Evolutionary conservation across 2,797 vertebrate species (phyloP), one percentile per base, ranked within the genome.

Genomic region (Syndactyla subalaris): DNA sequence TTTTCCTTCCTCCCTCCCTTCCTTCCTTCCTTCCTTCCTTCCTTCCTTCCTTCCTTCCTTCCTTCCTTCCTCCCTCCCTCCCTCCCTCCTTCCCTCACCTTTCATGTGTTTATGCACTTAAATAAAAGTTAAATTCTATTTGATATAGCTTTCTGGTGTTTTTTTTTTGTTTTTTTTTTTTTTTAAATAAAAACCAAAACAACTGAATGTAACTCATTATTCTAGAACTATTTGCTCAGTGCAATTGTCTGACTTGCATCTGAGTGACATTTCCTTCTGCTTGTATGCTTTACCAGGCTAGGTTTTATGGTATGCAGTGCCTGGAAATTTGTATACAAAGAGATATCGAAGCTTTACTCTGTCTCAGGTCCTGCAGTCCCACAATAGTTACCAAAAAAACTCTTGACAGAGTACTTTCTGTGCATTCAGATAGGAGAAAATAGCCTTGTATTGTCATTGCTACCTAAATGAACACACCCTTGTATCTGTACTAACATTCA

Each of bases 211-310:
- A 55, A 92, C 79, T 88, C 57, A 30, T 93, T 94, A 92, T 66
- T 75, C 17, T 88, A 87, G 73, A 92, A 83, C n/a, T 46, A 54
- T 68, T 92, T 94, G 45, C 49, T 94, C 54, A 24, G 20, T 78
- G 23, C 29, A 91, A 26, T 94, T 93, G 63, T 94, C 27, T 67
- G 71, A 73, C 32, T 86, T 74, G 46, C 24, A 93, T 95, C 45
- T 95, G 59, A 68, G 29, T 91, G 55, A 46, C 55, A 68, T 78
- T 93, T 96, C 22, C 14, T 89, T 97, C 96, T 88, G 48, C 36
- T 96, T 76, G 46, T 89, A 66, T 17, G 68, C 10, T 2, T 65
- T 46, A 14, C 52, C 81, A 78, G 85, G 65, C 39, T 63, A 75
- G 26, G 34, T 66, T 89, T 86, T 81, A 75, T 49, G 62, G 39